phyloP scores from a whole-genome alignment of 2,797 vertebrate species.

The Premnoplex brunnescens region DNA sequence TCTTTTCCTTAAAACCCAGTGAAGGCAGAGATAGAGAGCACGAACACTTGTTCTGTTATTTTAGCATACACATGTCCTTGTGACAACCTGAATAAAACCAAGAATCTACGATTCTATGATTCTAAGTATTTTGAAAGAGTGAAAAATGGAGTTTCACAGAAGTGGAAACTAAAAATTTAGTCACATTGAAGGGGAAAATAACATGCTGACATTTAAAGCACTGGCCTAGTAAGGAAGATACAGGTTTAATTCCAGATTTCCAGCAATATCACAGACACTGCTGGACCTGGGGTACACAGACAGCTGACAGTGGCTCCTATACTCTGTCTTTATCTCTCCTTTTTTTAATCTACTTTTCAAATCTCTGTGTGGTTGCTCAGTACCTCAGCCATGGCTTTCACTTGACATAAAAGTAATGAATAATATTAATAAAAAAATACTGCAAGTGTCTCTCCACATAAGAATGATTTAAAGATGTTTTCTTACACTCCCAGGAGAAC shows the following conservation, averaged over 20 bases:
- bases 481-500: background rate
- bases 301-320: background rate
- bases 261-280: background rate
- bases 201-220: background rate
- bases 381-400: background rate
- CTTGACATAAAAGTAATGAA: slow-evolving; percentile 1
- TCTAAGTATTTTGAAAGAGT: background rate
- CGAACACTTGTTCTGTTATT: background rate
- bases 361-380: background rate
- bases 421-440: background rate
- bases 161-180: background rate
- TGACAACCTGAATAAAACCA: background rate
- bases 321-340: background rate
- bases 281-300: background rate
- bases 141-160: background rate
- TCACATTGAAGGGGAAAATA: background rate
- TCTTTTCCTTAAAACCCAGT: background rate
- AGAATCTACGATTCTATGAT: too few species aligned
- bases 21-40: background rate
- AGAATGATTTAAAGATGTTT: background rate
- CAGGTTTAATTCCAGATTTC: background rate
- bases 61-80: background rate
- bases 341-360: background rate
- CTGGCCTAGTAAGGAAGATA: background rate
- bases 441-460: background rate